Percentiles rank a stretch among this genome's conserved stretches.
These are phyloP conservation scores for Euura saliciscinereae DNA, from an alignment of 1,140 invertebrate genomes.

Conservation along the genomic window DNA sequence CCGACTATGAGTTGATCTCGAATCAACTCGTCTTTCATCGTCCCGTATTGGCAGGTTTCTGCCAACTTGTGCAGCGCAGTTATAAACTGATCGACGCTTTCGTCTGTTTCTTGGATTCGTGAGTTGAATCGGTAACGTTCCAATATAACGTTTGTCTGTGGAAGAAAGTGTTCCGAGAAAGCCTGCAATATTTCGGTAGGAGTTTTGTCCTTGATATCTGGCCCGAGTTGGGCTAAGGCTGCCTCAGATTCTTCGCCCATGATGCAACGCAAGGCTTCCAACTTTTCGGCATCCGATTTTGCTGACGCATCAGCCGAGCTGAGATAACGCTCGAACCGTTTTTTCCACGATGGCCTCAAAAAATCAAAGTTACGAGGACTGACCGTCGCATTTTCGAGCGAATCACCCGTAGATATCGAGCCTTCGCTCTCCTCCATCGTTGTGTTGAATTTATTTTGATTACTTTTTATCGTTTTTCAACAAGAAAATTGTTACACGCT, in stretches of 20 bases:
- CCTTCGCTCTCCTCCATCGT: too few relatives aligned
- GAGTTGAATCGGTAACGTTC: conserved; percentile 45
- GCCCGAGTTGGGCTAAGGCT: conserved; percentile 19
- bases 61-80: conserved; percentile 42
- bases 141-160: conserved; percentile 35
- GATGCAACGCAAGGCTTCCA: conserved; percentile 24
- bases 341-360: conserved; percentile 24
- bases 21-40: conserved; percentile 43
- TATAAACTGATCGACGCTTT: conserved; percentile 45
- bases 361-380: too few relatives aligned
- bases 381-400: too few relatives aligned
- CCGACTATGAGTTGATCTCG: conserved; percentile 47
- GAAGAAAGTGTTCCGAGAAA: neutral
- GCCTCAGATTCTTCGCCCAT: conserved; percentile 33
- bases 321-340: conserved; percentile 26
- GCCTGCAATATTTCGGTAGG: neutral
- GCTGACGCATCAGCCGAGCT: conserved; percentile 17
- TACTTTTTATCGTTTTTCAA: too few relatives aligned
- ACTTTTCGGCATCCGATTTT: conserved; percentile 25
- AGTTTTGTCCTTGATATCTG: neutral
- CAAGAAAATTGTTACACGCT: too few relatives aligned
- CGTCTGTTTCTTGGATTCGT: conserved; percentile 35
- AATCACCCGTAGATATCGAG: too few relatives aligned
- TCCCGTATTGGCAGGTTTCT: conserved; percentile 44
- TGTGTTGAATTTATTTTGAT: too few relatives aligned